Evolutionary conservation across 1,140 invertebrate species (phyloP), one percentile per base, ranked within the genome.

Genomic region (Meteorus sp.): DNA sequence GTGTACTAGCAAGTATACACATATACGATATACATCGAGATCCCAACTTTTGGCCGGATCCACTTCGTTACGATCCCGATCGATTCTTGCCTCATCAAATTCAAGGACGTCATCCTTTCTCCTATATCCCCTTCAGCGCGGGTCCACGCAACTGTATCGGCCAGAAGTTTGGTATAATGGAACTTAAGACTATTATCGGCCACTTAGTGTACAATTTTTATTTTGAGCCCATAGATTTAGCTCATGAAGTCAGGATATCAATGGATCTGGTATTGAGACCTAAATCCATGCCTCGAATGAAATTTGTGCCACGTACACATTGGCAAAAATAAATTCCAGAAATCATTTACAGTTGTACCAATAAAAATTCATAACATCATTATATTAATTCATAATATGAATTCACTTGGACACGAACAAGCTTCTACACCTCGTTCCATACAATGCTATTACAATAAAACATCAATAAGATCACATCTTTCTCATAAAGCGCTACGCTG

Each of bases 11-110:
- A 0, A 48, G 80, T 1, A 50, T 88, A 1, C 73, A 82, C 48
- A 80, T 85, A 2, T 82, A 82, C 17, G 77, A 83, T 47, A 75
- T 89, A 48, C 89, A 92, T 59, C 79, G 85, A 67, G 82, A 90
- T 72, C 83, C 86, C 2, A 79, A 87, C 35, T 79, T 84, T 31
- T 94, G 86, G 69, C 84, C 89, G 23, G 84, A 94, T 67, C 92
- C 92, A 0, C 76, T 88, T 9, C 79, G 74, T 4, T 94, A 91
- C 67, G 80, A 87, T 58, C 86, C 86, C 0, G 84, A 87, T n/a
- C 66, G 80, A 66, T 92, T 93, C 74, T 69, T 85, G 9, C 82
- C 84, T 0, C 83, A 85, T 59, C 84, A 85, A 27, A 54, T 66
- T 1, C 44, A 64, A 8, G 60, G 64, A 13, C 74, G 84, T 41